Evolutionary conservation across 2,113 vertebrate species (phyloP).

Genomic region (Bujurquina vittata): DNA sequence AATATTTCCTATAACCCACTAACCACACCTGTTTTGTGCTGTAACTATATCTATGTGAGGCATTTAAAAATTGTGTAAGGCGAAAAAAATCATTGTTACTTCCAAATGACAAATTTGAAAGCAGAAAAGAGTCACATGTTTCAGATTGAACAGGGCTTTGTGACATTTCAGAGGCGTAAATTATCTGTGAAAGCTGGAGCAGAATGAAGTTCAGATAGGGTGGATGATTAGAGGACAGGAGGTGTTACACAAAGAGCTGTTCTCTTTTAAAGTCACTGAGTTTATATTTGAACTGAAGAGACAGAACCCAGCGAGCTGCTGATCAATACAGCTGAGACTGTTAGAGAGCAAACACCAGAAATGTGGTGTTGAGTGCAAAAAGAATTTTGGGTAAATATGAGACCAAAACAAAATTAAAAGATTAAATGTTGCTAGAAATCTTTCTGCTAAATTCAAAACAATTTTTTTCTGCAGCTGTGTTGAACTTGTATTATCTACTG

Average conservation of each 20-base stretch:
- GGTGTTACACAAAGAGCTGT: constrained; percentile 37
- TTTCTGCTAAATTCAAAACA: not conserved
- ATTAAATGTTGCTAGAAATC: not conserved
- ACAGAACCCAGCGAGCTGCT: not conserved
- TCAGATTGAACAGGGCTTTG: not conserved
- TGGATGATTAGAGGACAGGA: constrained; percentile 9
- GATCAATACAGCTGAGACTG: constrained; percentile 3
- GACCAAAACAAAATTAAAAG: not conserved
- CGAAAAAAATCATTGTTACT: not conserved
- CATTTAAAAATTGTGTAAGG: not conserved
- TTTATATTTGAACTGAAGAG: constrained; percentile 2
- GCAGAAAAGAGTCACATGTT: not conserved
- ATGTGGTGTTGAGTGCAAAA: not conserved
- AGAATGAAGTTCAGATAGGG: not conserved
- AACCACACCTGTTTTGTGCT: constrained; percentile 46
- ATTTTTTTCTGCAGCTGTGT: not conserved
- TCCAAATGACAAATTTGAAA: constrained; percentile 22
- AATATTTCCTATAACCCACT: constrained; percentile 65
- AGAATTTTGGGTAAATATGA: not conserved
- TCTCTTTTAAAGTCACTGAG: constrained; percentile 9
- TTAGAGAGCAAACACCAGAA: not conserved
- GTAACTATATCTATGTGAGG: not conserved
- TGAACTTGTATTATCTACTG: no score
- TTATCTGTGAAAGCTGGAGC: constrained; percentile 60
- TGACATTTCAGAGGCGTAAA: constrained; percentile 68